Evolutionary conservation across 2,113 vertebrate genomes (phyloP).

Genomic region (Spilogale gracilis): DNA sequence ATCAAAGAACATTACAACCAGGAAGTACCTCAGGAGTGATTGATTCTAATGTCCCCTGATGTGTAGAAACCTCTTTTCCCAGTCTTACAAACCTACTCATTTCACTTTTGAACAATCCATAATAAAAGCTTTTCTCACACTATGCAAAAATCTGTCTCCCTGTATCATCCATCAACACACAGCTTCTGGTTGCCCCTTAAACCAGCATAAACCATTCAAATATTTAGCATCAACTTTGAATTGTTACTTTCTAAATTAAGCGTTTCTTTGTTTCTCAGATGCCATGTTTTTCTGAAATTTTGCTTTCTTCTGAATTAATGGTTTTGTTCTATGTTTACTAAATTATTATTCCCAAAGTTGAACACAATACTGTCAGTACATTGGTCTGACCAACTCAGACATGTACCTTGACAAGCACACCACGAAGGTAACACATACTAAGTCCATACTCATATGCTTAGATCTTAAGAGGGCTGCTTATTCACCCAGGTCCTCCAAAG

Average conservation of each 20-base stretch:
- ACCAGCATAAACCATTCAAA: background rate
- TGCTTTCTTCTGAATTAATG: slow-evolving; percentile 46
- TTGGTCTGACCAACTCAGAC: background rate
- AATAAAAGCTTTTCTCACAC: background rate
- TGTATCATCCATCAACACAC: background rate
- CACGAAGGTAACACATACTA: background rate
- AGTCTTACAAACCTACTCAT: background rate
- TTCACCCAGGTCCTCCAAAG: background rate
- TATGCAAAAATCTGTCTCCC: background rate
- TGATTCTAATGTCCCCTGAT: background rate
- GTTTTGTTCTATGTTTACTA: background rate
- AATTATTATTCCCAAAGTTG: background rate
- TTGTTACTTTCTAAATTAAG: slow-evolving; percentile 7
- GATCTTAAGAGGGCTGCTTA: background rate
- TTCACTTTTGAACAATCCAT: background rate
- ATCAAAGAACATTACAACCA: background rate
- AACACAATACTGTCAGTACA: background rate
- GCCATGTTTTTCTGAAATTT: background rate
- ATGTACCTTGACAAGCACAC: background rate
- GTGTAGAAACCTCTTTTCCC: background rate
- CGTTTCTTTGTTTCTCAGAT: background rate
- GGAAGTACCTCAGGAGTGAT: background rate
- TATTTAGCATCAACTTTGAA: background rate
- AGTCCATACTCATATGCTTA: background rate
- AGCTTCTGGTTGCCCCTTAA: background rate